Evolutionary conservation across 2,888 invertebrate species (phyloP), one percentile per base, ranked within the genome.

Genomic region (Phengaris arion): DNA sequence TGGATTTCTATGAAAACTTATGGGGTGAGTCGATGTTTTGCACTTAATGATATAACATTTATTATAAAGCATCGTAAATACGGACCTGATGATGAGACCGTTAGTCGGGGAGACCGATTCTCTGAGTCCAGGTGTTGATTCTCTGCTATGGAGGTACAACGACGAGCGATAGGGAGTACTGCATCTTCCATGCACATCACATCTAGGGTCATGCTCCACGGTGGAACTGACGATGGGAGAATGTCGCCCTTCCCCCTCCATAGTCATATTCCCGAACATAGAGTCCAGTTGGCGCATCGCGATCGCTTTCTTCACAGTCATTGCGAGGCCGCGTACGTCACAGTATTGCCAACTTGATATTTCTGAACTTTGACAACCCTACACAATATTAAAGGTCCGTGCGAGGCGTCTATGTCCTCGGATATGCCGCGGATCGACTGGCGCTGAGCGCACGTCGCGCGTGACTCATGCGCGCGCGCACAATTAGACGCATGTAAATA

Each of bases 241-340:
- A 77, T 87, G 88, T 72, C 92, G 87, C 75, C 92, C 91, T 82
- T 88, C 89, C 64, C 89, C 90, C 64, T 95, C 95, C 81, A 96
- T 85, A 84, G 94, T 95, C 82, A 95, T 94, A 83, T 95, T 95
- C 79, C 94, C 94, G 89, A 97, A 96, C 85, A 97, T 94, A 69
- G 96, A 95, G 85, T 96, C 96, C 83, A 97, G 90, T 81, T 96
- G 95, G 82, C 95, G 95, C 86, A 96, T 95, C 57, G 96, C 96
- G 78, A 95, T 94, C 76, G 94, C 95, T 83, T 95, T 95, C 86
- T 95, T 95, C 77, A 95, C 94, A 68, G 94, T 90, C 72, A 64
- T 64, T 12, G 59, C 80, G 91, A 48, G 48, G 48, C 35, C 35
- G 35, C 48, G 48, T 6, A 89, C 93, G 93, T 93, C 79, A 70